A percentile compares a stretch with the other conserved stretches of the same genome.
These are phyloP conservation scores for Trigoniulus corallinus DNA, from an alignment of 1,140 invertebrate species.

Conservation along the genomic window DNA sequence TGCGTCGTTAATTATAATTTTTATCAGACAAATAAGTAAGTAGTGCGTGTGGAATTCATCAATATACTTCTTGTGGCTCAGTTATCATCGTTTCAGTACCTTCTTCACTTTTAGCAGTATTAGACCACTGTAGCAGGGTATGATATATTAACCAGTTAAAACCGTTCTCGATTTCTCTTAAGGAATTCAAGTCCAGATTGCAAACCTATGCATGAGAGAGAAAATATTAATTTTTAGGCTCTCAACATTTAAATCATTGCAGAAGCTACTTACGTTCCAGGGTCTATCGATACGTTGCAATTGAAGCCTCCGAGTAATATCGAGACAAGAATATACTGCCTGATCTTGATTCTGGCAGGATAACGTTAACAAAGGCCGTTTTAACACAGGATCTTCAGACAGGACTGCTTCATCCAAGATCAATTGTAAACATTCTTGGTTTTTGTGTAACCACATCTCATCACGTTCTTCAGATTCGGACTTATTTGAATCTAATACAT, in stretches of 20 bases:
- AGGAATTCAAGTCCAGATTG: background rate
- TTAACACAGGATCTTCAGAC: background rate
- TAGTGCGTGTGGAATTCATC: no score
- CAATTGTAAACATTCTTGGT: background rate
- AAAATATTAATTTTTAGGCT: no score
- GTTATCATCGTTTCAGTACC: no score
- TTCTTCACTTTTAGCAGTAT: slow-evolving; percentile 1
- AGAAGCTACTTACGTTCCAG: background rate
- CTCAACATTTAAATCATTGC: background rate
- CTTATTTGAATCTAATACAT: background rate
- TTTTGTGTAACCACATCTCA: background rate
- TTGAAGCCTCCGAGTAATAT: background rate
- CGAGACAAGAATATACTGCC: background rate
- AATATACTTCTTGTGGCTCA: no score
- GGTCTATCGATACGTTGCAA: background rate
- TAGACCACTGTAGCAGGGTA: background rate
- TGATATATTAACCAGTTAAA: background rate
- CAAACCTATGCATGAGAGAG: no score
- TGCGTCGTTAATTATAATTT: no score
- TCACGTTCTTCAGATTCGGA: background rate
- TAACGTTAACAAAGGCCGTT: background rate
- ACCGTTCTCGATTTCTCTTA: background rate
- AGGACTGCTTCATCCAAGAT: background rate
- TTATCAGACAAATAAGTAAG: no score
- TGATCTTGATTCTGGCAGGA: background rate